Base-by-base conservation (phyloP, 1,140 invertebrate species). In the Chymomyza costata region DNA sequence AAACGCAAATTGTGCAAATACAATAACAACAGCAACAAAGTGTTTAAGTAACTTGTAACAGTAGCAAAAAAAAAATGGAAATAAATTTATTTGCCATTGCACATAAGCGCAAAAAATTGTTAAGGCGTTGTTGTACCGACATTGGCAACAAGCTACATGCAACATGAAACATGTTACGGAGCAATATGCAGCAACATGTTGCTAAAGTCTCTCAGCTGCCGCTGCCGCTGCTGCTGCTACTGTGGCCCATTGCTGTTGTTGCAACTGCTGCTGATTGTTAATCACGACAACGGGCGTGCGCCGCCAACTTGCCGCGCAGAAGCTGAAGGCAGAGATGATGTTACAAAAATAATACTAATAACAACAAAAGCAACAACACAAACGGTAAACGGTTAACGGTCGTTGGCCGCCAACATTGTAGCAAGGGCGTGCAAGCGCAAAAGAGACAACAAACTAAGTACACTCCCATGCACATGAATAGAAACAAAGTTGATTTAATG, bases 251-350 rank as follows among this genome's bases (percentile, higher is more conserved):
- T 15, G 39, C 35, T 14, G 18, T 35, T 30, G 13, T 30, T 32
- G 39, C 45, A 35, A 38, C 14, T 38, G 8, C 8, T 25, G 21
- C n/a, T n/a, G n/a, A n/a, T n/a, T 25, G 21, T 25, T 25, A 25
- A 8, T 25, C 3, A 14, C 25, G 46, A 5, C 19, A 35, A 34
- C 19, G 28, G 34, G 35, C n/a, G 47, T 34, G 35, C 47, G 54
- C 54, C 61, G 57, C 52, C 70, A 70, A 76, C n/a, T n/a, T n/a
- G n/a, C n/a, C n/a, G n/a, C n/a, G n/a, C n/a, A n/a, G n/a, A n/a
- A n/a, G n/a, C n/a, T 78, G 66, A 76, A 76, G n/a, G n/a, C n/a
- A n/a, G n/a, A n/a, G 71, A 76, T 76, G 71, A 76, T 78, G 57
- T 70, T 78, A 67, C 73, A 71, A 43, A 65, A 64, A 44, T 6